A percentile compares a stretch with the other conserved stretches of the same genome.
Evolutionary conservation across 2,888 invertebrate species (phyloP).

Genomic region (Orthosia gracilis): DNA sequence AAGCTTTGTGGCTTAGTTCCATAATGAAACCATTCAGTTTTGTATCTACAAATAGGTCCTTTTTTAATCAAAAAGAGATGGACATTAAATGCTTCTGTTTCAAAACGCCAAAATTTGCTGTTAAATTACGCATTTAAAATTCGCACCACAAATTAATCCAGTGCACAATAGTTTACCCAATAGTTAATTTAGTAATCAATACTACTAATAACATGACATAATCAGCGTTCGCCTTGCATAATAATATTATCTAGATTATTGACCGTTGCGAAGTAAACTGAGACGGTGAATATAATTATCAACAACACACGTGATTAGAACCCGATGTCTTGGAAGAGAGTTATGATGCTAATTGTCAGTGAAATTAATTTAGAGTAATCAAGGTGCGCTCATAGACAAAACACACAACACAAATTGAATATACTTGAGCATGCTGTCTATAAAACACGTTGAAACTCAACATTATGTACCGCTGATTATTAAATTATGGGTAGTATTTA

Average conservation of each 20-base stretch:
- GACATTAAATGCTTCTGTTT: background rate
- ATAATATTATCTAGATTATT: conserved; percentile 18
- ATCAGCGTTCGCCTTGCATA: conserved; percentile 24
- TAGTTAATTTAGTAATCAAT: conserved; percentile 11
- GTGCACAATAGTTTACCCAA: conserved; percentile 9
- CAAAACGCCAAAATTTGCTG: too few relatives aligned
- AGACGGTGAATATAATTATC: conserved; percentile 9
- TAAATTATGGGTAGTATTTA: too few relatives aligned
- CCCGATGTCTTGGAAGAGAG: conserved; percentile 17
- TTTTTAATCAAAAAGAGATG: too few relatives aligned
- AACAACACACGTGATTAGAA: conserved; percentile 12
- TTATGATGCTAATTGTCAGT: background rate
- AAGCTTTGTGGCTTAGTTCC: too few relatives aligned
- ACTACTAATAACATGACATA: conserved; percentile 30
- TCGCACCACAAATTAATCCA: background rate
- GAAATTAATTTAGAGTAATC: background rate
- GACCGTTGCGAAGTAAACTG: conserved; percentile 14
- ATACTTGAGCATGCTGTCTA: too few relatives aligned
- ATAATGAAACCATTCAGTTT: too few relatives aligned
- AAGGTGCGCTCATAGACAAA: background rate
- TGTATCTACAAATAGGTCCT: too few relatives aligned
- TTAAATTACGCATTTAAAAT: background rate
- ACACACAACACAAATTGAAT: too few relatives aligned
- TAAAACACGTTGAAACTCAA: too few relatives aligned
- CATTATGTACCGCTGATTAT: too few relatives aligned